phyloP scores from a whole-genome alignment of 1,140 invertebrate species.

The Pantala flavescens region DNA sequence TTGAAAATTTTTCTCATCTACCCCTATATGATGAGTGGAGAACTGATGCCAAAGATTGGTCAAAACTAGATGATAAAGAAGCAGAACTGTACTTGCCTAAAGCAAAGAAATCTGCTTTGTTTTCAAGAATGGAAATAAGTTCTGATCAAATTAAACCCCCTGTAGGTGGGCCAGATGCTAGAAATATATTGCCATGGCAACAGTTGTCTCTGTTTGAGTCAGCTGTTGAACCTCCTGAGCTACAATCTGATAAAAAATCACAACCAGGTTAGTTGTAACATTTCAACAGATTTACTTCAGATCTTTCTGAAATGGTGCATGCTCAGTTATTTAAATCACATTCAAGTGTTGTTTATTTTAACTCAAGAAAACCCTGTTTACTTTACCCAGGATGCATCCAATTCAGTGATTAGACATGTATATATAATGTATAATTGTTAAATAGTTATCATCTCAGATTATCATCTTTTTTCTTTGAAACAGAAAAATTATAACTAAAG shows the following conservation, averaged over 20 bases:
- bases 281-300: no score
- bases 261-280: not conserved
- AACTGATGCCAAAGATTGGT: not conserved
- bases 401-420: no score
- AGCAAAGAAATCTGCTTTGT: not conserved
- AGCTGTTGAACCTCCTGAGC: not conserved
- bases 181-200: not conserved
- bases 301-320: no score
- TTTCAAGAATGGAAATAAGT: not conserved
- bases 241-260: not conserved
- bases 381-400: no score
- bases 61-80: not conserved
- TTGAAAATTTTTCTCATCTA: not conserved
- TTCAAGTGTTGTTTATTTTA: no score
- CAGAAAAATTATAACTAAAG: no score
- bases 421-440: no score
- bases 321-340: no score
- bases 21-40: not conserved
- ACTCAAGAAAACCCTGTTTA: no score
- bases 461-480: no score
- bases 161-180: not conserved
- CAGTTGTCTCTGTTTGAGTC: not conserved
- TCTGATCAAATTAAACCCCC: not conserved
- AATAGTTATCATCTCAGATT: no score
- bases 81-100: not conserved